Percentiles rank a stretch among this genome's conserved stretches.
Conservation (phyloP, 2,797 vertebrate species). For the Enteromius afrohamiltoni region DNA sequence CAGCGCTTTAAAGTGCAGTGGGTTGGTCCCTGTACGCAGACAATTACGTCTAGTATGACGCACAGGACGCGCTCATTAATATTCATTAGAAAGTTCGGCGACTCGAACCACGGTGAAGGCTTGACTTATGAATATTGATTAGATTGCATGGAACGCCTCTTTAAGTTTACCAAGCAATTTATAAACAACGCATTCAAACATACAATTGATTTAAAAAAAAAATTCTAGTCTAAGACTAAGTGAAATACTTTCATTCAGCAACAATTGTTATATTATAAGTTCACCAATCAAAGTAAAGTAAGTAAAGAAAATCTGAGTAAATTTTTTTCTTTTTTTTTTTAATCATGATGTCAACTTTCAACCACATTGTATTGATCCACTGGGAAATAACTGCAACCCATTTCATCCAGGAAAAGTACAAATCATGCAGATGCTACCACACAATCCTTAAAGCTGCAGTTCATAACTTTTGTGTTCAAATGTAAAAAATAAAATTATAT, state of each 20-base stretch:
- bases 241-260: not conserved
- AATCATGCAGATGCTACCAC: not conserved
- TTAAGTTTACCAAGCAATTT: not conserved
- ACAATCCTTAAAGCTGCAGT: not conserved
- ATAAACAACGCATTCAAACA: not conserved
- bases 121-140: constrained; percentile 7
- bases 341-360: not conserved
- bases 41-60: not conserved
- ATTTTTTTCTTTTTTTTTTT: not conserved
- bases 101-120: not conserved
- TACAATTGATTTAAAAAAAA: not conserved
- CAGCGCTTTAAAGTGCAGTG: constrained; percentile 3
- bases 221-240: not conserved
- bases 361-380: not conserved
- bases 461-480: no score
- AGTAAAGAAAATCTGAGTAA: not conserved
- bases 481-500: no score
- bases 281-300: not conserved
- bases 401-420: constrained; percentile 1
- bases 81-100: not conserved
- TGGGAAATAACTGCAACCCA: not conserved
- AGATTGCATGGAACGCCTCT: not conserved
- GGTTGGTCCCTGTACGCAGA: not conserved
- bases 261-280: not conserved
- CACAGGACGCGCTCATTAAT: not conserved